phyloP scores from a whole-genome alignment of 2,888 invertebrate species.

The Scaptomyza reducta region DNA sequence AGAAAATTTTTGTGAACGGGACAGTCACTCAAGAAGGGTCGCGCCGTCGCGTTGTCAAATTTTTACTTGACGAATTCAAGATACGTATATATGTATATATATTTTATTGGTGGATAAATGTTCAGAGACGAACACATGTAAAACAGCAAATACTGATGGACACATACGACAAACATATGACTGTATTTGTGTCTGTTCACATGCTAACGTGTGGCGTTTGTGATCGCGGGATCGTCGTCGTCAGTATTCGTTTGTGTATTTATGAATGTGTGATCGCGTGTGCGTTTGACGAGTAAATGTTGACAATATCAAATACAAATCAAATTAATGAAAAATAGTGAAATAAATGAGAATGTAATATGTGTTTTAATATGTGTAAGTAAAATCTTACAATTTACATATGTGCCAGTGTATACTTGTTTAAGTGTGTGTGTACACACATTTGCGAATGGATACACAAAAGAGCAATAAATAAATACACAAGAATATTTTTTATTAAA shows the following conservation, averaged over 20 bases:
- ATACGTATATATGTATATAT: constrained; percentile 11
- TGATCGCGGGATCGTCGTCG: constrained; percentile 51
- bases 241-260: constrained; percentile 26
- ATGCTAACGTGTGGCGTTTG: constrained; percentile 30
- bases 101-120: constrained; percentile 3
- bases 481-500: neutral
- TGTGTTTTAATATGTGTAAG: neutral
- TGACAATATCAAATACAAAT: constrained; percentile 1
- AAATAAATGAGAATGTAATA: constrained; percentile 1
- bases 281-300: constrained; percentile 45
- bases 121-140: constrained; percentile 12
- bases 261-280: constrained; percentile 31
- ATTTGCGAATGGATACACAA: constrained; percentile 1
- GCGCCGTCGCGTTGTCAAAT: constrained; percentile 7
- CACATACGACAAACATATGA: constrained; percentile 9
- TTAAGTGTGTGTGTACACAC: neutral
- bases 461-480: neutral
- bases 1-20: neutral
- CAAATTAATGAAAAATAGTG: neutral
- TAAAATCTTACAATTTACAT: constrained; percentile 9
- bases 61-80: constrained; percentile 18
- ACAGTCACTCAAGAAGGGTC: constrained; percentile 17
- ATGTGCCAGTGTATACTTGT: neutral
- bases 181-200: constrained; percentile 4
- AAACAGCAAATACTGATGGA: constrained; percentile 29